Evolutionary conservation across 1,140 invertebrate genomes (phyloP).

Genomic region (Sipha flava): DNA sequence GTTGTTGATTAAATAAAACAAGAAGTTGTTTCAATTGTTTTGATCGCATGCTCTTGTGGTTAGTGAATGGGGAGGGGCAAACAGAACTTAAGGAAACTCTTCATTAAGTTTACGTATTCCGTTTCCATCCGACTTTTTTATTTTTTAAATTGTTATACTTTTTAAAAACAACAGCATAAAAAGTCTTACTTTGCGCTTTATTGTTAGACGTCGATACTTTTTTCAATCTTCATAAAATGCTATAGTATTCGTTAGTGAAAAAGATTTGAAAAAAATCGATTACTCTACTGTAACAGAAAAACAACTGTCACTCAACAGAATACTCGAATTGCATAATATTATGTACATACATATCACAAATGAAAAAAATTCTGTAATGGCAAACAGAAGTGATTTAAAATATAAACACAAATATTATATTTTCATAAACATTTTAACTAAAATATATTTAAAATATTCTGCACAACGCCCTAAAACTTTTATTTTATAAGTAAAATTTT

Average conservation of each 20-base stretch:
- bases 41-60: slow-evolving; percentile 13
- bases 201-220: neutral
- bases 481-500: too few species aligned
- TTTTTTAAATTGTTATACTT: neutral
- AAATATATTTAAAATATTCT: too few species aligned
- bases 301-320: neutral
- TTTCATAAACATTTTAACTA: too few species aligned
- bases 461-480: too few species aligned
- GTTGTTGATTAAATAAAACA: slow-evolving; percentile 31
- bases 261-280: neutral
- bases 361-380: too few species aligned
- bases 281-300: neutral
- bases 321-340: neutral
- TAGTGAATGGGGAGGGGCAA: neutral
- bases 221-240: neutral
- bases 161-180: slow-evolving; percentile 18
- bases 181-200: neutral
- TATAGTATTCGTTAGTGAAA: neutral
- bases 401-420: too few species aligned
- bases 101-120: slow-evolving; percentile 24
- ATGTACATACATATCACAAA: too few species aligned
- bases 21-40: slow-evolving; percentile 29
- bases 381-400: too few species aligned
- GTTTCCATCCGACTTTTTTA: neutral
- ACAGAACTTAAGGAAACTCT: slow-evolving; percentile 3